phyloP scores from a whole-genome alignment of 2,888 invertebrate genomes.

The Parascotia fuliginaria region DNA sequence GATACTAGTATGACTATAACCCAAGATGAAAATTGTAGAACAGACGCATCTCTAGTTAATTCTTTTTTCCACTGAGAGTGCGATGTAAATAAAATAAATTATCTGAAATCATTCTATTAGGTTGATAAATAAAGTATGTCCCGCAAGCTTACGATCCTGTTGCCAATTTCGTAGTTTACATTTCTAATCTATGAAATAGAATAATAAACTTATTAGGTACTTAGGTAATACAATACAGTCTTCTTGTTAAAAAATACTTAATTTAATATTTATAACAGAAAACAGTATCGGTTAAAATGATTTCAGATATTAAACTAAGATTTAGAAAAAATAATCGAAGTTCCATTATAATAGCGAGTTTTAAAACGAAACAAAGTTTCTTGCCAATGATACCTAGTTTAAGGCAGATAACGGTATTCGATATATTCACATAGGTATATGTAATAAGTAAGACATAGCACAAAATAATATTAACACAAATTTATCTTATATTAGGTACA shows the following conservation, averaged over 20 bases:
- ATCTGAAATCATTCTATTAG: constrained; percentile 40
- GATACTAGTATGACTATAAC: no score
- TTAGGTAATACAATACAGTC: constrained; percentile 22
- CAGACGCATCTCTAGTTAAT: no score
- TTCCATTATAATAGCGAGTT: constrained; percentile 1
- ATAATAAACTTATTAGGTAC: constrained; percentile 48
- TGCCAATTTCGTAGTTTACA: constrained; percentile 47
- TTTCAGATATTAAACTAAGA: constrained; percentile 19
- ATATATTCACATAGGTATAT: background rate
- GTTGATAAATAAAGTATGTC: constrained; percentile 60
- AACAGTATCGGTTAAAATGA: constrained; percentile 27
- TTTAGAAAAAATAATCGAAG: constrained; percentile 1
- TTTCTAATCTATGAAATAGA: constrained; percentile 62
- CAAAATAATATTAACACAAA: background rate
- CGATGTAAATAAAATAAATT: no score
- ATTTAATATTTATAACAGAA: constrained; percentile 40
- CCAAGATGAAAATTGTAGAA: no score
- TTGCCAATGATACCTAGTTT: background rate
- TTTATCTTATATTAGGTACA: background rate
- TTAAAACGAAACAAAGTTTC: background rate
- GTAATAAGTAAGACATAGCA: background rate
- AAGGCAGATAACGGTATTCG: no score
- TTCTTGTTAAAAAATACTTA: constrained; percentile 31
- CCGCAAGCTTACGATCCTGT: constrained; percentile 56
- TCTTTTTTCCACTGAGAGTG: no score